Evolutionary conservation across 37 sponge, comb jelly and placozoan species (phyloP), one percentile per base, ranked within the genome.

Genomic region (Haliclona indistincta): DNA sequence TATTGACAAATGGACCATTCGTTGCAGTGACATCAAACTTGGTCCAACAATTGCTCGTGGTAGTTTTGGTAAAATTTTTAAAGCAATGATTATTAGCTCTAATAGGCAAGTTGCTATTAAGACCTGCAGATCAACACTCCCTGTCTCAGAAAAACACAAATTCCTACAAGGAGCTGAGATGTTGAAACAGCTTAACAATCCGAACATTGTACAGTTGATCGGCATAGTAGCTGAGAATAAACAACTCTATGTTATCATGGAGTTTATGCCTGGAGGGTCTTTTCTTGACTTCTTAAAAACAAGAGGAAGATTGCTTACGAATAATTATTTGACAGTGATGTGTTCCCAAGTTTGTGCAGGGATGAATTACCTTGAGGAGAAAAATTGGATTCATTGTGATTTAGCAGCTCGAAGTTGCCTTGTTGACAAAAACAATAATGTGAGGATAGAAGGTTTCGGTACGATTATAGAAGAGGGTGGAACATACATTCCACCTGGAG

Each of bases 111-210:
- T 96, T 4, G 97, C 97, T 0, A 71, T 96, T 13, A 96, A 96
- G 76, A 87, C 88, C 26, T 96, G 97, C 62, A 81, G 89, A 2
- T 78, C 77, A 23, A 25, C 40, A 30, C 20, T 91, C 25, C 62
- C 64, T 3, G 96, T 85, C 36, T 74, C 70, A 67, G 88, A 87
- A 13, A 70, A 76, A 38, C 72, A 81, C 37, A 87, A 93, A 80
- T 96, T 96, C 71, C 58, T 96, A 39, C 69, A 77, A 47, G 97
- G 94, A 41, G 97, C 97, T 1, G 95, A 96, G 28, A 96, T 96
- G 30, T 49, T 96, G 65, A 83, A 90, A 47, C 94, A 93, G 70
- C 94, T 94, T 77, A 75, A 85, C 40, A 95, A 96, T 81, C 97
- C 94, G 22, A 89, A 96, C 43, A 88, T 96, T 67, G 97, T 96